These are phyloP conservation scores for Toxotes jaculatrix DNA, from an alignment of 2,113 vertebrate genomes.

Conservation along the genomic window DNA sequence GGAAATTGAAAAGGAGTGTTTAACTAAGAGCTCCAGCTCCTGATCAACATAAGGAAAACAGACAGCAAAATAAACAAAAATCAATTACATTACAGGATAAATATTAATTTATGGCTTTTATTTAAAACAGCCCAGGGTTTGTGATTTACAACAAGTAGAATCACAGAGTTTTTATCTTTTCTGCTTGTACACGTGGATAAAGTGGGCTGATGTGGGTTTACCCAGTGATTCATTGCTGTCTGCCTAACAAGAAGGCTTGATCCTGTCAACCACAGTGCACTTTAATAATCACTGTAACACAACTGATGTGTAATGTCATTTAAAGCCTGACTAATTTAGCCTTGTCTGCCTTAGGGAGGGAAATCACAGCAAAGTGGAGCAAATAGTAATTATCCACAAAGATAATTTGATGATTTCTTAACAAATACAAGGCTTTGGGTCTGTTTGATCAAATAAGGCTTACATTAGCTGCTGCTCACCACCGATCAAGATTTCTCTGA, in stretches of 20 bases:
- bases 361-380: constrained; percentile 61
- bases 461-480: constrained; percentile 45
- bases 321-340: constrained; percentile 71
- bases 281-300: constrained; percentile 66
- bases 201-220: constrained; percentile 58
- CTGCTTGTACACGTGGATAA: constrained; percentile 24
- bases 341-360: constrained; percentile 62
- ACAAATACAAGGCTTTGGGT: constrained; percentile 39
- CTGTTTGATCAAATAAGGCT: constrained; percentile 48
- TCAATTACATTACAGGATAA: neutral
- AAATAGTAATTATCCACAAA: constrained; percentile 62
- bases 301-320: constrained; percentile 60
- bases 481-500: constrained; percentile 33
- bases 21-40: constrained; percentile 39
- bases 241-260: constrained; percentile 61
- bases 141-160: neutral
- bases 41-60: constrained; percentile 41
- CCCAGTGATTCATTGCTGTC: constrained; percentile 52
- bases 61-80: constrained; percentile 34
- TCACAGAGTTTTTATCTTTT: constrained; percentile 13
- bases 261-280: constrained; percentile 64
- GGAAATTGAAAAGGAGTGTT: constrained; percentile 48
- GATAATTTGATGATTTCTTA: constrained; percentile 47
- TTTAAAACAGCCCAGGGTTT: neutral
- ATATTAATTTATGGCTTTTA: neutral